A percentile compares a stretch with the other conserved stretches of the same genome.
phyloP scores from a whole-genome alignment of 2,888 invertebrate genomes.

The Frankliniella fusca region DNA sequence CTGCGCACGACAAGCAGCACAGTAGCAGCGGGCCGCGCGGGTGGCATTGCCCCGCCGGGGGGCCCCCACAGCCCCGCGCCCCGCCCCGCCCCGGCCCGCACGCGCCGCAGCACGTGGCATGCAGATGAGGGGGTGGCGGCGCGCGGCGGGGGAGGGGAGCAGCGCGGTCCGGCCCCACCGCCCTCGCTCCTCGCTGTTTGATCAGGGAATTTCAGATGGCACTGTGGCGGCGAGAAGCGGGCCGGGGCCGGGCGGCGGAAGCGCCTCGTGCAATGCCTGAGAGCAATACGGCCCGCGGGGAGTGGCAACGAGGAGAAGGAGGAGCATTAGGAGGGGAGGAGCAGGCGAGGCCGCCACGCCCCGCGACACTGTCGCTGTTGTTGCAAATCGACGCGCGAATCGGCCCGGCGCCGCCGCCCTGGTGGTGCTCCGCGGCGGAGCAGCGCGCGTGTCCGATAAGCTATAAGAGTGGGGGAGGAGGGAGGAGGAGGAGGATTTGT shows the following conservation, averaged over 20 bases:
- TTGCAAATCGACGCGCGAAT: not conserved
- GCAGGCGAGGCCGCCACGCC: not conserved
- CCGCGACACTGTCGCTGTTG: not conserved
- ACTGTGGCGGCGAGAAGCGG: too few species aligned
- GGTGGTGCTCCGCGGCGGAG: not conserved
- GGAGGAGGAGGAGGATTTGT: not conserved
- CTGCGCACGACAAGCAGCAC: not conserved
- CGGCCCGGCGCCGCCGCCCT: not conserved
- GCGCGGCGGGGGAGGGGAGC: not conserved
- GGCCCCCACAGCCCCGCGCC: not conserved
- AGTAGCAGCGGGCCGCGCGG: not conserved
- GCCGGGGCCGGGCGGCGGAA: not conserved
- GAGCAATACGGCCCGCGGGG: not conserved
- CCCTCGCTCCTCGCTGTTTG: not conserved
- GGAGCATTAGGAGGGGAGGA: not conserved
- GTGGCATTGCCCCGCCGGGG: not conserved
- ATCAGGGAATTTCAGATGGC: not conserved
- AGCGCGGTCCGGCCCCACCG: not conserved
- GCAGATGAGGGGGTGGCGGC: not conserved
- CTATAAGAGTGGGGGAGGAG: not conserved
- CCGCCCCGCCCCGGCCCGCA: not conserved
- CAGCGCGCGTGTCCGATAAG: too few species aligned
- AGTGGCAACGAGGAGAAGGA: not conserved
- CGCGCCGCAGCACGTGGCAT: not conserved
- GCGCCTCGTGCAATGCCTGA: too few species aligned